These are phyloP conservation scores for Boleophthalmus pectinirostris DNA, from an alignment of 2,113 vertebrate genomes.

Conservation along the genomic window DNA sequence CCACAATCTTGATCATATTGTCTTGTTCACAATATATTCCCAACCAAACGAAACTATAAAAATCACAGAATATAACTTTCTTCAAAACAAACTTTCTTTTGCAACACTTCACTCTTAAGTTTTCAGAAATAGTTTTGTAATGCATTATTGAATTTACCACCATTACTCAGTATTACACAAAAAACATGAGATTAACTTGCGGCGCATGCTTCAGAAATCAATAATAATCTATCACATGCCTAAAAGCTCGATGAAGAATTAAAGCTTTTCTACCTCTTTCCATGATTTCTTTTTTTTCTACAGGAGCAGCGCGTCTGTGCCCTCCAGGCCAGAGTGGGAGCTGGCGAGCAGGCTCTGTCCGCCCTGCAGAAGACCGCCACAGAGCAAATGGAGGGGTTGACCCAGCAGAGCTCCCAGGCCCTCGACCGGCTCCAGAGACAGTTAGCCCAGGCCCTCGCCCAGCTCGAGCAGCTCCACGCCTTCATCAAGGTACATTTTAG, in stretches of 20 bases:
- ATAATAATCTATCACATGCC: neutral
- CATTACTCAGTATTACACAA: no score
- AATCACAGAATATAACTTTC: no score
- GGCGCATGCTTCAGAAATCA: neutral
- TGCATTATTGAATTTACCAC: no score
- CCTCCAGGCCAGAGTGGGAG: conserved; percentile 77
- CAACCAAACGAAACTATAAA: no score
- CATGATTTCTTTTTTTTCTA: conserved; percentile 52
- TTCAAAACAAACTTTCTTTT: no score
- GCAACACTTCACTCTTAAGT: no score
- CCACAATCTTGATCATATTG: no score
- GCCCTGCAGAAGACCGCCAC: conserved; percentile 81
- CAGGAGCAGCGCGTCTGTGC: conserved; percentile 80
- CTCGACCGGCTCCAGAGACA: conserved; percentile 83
- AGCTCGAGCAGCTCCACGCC: conserved; percentile 81
- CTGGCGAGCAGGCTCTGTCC: conserved; percentile 77
- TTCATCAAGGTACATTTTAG: conserved; percentile 84
- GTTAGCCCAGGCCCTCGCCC: conserved; percentile 73
- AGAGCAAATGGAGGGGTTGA: conserved; percentile 82
- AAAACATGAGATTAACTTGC: neutral
- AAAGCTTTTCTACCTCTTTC: neutral
- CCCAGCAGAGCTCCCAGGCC: conserved; percentile 81
- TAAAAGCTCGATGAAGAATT: neutral
- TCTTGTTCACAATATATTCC: no score
- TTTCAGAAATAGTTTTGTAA: no score